A percentile compares a stretch with the other conserved stretches of the same genome.
Conservation (phyloP, 2,113 vertebrate genomes). For the Ramphastos sulfuratus region DNA sequence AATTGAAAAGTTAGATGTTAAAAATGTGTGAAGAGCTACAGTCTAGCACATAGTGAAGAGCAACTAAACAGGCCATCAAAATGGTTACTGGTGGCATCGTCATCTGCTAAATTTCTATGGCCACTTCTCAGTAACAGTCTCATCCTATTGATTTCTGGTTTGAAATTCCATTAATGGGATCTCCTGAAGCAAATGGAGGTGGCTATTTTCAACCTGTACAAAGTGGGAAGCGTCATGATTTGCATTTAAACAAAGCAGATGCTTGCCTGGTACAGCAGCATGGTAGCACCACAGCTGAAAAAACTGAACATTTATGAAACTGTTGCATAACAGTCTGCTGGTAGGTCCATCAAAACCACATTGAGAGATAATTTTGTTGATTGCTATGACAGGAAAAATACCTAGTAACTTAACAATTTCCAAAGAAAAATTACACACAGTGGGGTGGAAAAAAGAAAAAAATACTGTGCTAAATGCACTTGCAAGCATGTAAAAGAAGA, state of each 20-base stretch:
- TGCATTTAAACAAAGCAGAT: background rate
- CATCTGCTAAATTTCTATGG: background rate
- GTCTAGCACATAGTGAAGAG: background rate
- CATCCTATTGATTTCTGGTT: background rate
- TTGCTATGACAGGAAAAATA: background rate
- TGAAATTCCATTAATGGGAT: background rate
- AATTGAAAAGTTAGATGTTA: slow-evolving; percentile 3
- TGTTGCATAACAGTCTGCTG: background rate
- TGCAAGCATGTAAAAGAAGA: background rate
- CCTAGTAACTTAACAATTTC: background rate
- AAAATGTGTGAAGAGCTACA: background rate
- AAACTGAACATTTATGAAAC: background rate
- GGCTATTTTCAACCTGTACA: background rate
- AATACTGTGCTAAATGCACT: background rate
- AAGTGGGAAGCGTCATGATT: background rate
- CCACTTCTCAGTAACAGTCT: background rate
- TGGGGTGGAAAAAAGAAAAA: background rate
- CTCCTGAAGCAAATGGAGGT: background rate
- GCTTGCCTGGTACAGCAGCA: background rate
- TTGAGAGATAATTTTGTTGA: background rate
- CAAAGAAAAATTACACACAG: background rate
- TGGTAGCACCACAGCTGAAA: background rate
- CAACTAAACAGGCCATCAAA: background rate
- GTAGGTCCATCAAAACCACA: background rate
- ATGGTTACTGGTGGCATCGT: background rate